A percentile compares a stretch with the other conserved stretches of the same genome.
Evolutionary conservation across 2,888 invertebrate genomes (phyloP).

Genomic region (Leuctra nigra): DNA sequence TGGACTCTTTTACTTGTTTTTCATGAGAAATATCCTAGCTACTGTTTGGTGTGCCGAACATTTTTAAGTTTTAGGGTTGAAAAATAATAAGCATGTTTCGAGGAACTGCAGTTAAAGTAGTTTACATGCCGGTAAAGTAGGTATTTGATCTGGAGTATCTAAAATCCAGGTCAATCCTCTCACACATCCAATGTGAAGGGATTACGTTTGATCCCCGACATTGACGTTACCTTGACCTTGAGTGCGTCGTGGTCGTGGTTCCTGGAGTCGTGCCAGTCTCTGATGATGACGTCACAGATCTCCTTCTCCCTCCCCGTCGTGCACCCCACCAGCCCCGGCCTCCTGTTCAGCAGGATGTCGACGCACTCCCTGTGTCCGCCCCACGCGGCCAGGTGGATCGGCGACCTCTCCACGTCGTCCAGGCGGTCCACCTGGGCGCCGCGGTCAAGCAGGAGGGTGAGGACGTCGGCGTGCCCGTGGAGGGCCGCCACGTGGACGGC

Average conservation of each 20-base stretch:
- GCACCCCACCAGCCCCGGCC: slow-evolving; percentile 24
- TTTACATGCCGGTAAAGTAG: too few species aligned
- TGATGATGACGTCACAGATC: slow-evolving; percentile 8
- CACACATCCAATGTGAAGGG: too few species aligned
- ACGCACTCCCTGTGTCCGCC: slow-evolving; percentile 44
- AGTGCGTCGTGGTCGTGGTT: slow-evolving; percentile 19
- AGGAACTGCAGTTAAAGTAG: too few species aligned
- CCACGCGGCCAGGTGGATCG: slow-evolving; percentile 46
- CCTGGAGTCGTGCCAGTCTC: slow-evolving; percentile 19
- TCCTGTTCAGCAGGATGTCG: slow-evolving; percentile 33
- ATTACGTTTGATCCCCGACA: too few species aligned
- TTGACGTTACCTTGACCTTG: slow-evolving; percentile 1
- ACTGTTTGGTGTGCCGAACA: too few species aligned
- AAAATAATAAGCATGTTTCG: too few species aligned
- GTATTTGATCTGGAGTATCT: too few species aligned
- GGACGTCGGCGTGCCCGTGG: slow-evolving; percentile 39
- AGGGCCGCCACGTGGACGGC: slow-evolving; percentile 46
- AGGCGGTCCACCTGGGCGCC: neutral
- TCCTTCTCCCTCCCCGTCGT: slow-evolving; percentile 5
- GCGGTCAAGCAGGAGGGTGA: slow-evolving; percentile 40
- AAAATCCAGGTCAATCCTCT: too few species aligned
- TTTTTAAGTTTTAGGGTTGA: too few species aligned
- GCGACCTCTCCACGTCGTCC: slow-evolving; percentile 40
- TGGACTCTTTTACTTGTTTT: too few species aligned
- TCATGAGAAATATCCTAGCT: too few species aligned